These are phyloP conservation scores for Lerista edwardsae DNA, from an alignment of 2,797 vertebrate species.

Conservation along the genomic window DNA sequence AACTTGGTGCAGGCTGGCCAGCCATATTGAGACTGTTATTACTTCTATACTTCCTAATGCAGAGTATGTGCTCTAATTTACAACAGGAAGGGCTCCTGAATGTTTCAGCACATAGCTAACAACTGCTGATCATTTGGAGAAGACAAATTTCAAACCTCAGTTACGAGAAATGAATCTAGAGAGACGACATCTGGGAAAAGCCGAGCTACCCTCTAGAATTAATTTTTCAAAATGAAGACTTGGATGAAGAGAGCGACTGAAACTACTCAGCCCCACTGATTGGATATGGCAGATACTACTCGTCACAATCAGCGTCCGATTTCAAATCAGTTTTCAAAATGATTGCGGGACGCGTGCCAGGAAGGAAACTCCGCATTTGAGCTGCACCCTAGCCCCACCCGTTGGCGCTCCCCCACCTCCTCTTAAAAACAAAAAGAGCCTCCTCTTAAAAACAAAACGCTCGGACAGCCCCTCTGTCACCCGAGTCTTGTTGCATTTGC, in stretches of 20 bases:
- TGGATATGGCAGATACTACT: not conserved
- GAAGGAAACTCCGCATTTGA: not conserved
- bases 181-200: not conserved
- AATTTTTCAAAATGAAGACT: not conserved
- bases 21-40: too few relatives aligned
- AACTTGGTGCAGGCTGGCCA: too few relatives aligned
- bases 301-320: not conserved
- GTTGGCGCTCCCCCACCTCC: not conserved
- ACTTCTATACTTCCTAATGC: too few relatives aligned
- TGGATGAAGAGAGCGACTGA: not conserved
- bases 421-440: not conserved
- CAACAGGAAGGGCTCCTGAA: too few relatives aligned
- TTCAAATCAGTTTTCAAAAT: not conserved
- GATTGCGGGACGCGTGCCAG: not conserved
- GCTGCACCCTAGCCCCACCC: not conserved
- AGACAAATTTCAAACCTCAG: too few relatives aligned
- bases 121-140: too few relatives aligned
- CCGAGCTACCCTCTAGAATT: not conserved
- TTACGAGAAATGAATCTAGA: not conserved
- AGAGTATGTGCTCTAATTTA: too few relatives aligned
- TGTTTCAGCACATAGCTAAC: too few relatives aligned
- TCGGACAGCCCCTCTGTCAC: too few relatives aligned
- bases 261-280: not conserved
- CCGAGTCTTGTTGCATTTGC: too few relatives aligned
- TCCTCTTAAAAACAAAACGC: too few relatives aligned